A percentile compares a stretch with the other conserved stretches of the same genome.
These are phyloP conservation scores for Hydra vulgaris DNA, from an alignment of 30 jellyfish, hydroid and myxozoan species.

Conservation along the genomic window DNA sequence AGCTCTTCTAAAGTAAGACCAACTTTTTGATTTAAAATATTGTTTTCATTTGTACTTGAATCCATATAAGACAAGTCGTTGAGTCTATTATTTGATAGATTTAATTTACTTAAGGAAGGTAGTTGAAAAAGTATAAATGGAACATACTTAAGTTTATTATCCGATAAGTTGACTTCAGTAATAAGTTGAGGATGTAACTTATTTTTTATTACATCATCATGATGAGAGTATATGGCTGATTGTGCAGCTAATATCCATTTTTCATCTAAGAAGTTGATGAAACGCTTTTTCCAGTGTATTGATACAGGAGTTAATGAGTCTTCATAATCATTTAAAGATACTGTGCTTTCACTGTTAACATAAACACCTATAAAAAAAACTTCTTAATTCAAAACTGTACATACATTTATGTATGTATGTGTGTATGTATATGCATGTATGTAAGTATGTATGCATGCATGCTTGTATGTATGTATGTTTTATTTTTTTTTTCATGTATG, in stretches of 20 bases:
- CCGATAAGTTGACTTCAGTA: constrained; percentile 52
- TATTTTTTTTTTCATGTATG: too few species aligned
- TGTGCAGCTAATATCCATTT: constrained; percentile 57
- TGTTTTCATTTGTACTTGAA: background rate
- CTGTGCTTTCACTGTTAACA: constrained; percentile 30
- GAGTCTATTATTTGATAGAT: constrained; percentile 52
- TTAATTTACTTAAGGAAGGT: constrained; percentile 52
- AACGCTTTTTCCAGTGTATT: constrained; percentile 52
- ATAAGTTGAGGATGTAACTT: constrained; percentile 18
- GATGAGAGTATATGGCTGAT: constrained; percentile 3
- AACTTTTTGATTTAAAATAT: constrained; percentile 24
- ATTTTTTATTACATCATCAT: constrained; percentile 1
- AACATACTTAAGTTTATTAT: constrained; percentile 32
- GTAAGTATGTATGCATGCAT: too few species aligned
- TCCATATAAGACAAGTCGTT: constrained; percentile 6
- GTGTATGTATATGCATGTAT: too few species aligned
- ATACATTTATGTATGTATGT: too few species aligned
- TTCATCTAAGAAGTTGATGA: constrained; percentile 29
- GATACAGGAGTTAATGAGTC: constrained; percentile 25
- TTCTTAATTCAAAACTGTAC: too few species aligned
- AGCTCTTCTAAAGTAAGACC: constrained; percentile 60
- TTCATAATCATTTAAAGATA: constrained; percentile 27
- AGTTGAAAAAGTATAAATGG: constrained; percentile 61
- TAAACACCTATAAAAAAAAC: background rate
- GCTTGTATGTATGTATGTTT: background rate